Evolutionary conservation across 2,888 invertebrate genomes (phyloP), one percentile per base, ranked within the genome.

Genomic region (Leptura quadrifasciata): DNA sequence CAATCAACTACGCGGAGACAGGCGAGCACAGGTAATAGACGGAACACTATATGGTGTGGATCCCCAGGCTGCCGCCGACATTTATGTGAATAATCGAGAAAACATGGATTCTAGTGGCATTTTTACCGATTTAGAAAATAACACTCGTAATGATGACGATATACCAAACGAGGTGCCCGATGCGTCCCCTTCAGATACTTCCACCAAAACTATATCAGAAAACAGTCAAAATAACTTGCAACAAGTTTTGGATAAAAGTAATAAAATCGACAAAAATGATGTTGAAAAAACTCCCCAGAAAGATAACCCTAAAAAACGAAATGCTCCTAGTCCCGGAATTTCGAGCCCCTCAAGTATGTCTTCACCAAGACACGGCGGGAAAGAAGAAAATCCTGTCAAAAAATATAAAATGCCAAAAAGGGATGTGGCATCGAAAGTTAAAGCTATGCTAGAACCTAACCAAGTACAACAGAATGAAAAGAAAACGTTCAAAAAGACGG

Each of bases 101-200:
- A 96, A 96, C 85, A 96, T 96, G 96, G 96, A 96, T 87, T 96
- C 96, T 0, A 96, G 96, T 85, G 96, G 96, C 0, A 94, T 96
- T 65, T 96, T 96, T 85, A 96, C 96, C 0, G 96, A 96, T 87
- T 93, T 96, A 78, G 96, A 96, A 87, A 94, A 94, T 83, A 94
- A 95, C 83, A 91, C 92, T 74, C 90, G 90, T 68, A 86, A 88
- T 6, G 89, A 90, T 2, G 89, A 90, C 81, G 78, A 77, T 55
- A 75, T 70, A 74, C 81, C 68, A 65, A 80, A 76, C 74, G 80
- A 73, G 76, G 83, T 84, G 52, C 84, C 82, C 24, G 90, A 90
- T 74, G 93, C 93, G 80, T 94, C 95, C 0, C 94, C 89, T 0
- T 88, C 94, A 1, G 94, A 94, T 84, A 90, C 91, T 0, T 91